A percentile compares a stretch with the other conserved stretches of the same genome.
Conservation (phyloP, 1,140 invertebrate species). For the Myzus persicae region DNA sequence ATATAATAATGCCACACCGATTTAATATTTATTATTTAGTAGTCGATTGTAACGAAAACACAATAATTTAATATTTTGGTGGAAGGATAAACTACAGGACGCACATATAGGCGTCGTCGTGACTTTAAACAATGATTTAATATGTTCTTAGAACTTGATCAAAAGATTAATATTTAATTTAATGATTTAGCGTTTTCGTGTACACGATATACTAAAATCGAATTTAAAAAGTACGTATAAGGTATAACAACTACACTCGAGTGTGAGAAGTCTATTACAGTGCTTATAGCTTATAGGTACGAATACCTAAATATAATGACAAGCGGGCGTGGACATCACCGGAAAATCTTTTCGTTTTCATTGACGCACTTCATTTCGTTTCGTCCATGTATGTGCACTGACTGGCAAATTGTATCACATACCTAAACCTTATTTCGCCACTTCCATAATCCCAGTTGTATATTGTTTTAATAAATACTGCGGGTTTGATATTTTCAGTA, state of each 20-base stretch:
- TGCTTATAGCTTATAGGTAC: neutral
- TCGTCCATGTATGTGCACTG: neutral
- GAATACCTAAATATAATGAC: neutral
- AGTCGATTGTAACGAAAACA: neutral
- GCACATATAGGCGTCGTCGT: neutral
- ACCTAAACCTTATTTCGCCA: neutral
- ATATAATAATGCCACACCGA: neutral
- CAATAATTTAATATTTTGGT: neutral
- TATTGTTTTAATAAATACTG: neutral
- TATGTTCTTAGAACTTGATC: neutral
- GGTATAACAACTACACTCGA: neutral
- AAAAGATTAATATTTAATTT: constrained; percentile 17
- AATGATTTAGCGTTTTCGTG: neutral
- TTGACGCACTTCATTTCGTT: neutral
- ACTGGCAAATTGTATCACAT: neutral
- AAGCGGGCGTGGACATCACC: neutral
- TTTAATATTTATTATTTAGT: neutral
- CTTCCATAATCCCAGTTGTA: neutral
- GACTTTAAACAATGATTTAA: neutral
- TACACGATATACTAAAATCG: neutral
- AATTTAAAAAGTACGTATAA: neutral
- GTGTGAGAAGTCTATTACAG: neutral
- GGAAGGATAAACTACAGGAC: neutral
- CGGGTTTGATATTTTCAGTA: neutral
- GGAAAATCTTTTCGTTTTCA: neutral